phyloP scores from a whole-genome alignment of 35 echinoderm and acorn worm genomes.

The Hemicentrotus pulcherrimus region DNA sequence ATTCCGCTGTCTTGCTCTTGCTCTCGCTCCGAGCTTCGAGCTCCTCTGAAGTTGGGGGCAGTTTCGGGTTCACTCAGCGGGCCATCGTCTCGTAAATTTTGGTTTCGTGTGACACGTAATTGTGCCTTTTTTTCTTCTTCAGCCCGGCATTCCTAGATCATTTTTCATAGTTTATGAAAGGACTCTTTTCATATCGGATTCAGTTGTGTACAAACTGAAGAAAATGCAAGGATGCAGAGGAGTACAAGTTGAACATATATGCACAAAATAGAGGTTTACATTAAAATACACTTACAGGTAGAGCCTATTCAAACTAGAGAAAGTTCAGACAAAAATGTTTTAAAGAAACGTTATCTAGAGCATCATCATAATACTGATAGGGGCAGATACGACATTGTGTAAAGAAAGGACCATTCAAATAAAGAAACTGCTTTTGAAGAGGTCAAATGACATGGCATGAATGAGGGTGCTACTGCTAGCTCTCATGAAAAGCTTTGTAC shows the following conservation, averaged over 20 bases:
- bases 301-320: no score
- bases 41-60: background rate
- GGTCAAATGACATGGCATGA: no score
- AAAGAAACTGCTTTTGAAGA: no score
- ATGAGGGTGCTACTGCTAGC: no score
- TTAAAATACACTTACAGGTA: no score
- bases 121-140: background rate
- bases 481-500: no score
- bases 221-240: background rate
- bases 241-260: background rate
- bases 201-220: background rate
- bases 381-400: no score
- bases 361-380: no score
- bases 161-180: background rate
- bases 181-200: background rate
- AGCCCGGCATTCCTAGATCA: background rate
- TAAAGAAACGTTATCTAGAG: no score
- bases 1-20: background rate
- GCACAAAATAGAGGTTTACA: no score
- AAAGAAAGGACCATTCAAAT: no score
- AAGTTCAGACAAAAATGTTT: no score
- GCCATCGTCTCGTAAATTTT: constrained; percentile 8
- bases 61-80: constrained; percentile 21
- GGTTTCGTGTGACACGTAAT: constrained; percentile 9
- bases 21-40: background rate